Evolutionary conservation across 2,113 vertebrate species (phyloP), one percentile per base, ranked within the genome.

Genomic region (Polypterus bichir): DNA sequence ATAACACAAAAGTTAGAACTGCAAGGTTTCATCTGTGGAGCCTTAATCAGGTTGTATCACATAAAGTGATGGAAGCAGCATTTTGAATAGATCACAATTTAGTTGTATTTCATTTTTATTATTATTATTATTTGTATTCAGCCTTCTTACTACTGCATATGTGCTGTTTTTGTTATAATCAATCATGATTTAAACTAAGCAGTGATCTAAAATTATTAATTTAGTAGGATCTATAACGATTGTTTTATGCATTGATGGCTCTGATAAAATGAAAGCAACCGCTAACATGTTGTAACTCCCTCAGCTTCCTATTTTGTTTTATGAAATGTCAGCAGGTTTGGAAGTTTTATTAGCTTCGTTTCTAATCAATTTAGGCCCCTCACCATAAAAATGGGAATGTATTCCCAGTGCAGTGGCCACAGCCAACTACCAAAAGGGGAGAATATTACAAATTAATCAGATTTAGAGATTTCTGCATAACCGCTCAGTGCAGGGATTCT

Each of bases 381-480:
- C 79, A 79, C 75, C 73, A 76, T 73, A 77, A 60, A 5, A 51
- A 54, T 8, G 57, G 46, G 57, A 65, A 83, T 81, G 70, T 77
- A 86, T 81, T 86, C 77, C 79, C 77, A 62, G 71, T 79, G 66
- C 71, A 78, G 68, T 5, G 59, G 71, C 71, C 71, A 60, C 76
- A 76, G 72, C 69, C 76, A 72, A 73, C 67, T 83, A 76, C 70
- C 66, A 77, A 66, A 67, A 65, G 70, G 71, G 44, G 63, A 62
- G 78, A 72, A 79, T 77, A 83, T 80, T 82, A 79, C 74, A 81
- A 78, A 83, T 88, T 83, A 88, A 86, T 85, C 74, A 85, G 74
- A 79, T 87, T 86, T 82, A 69, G 72, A 69, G 67, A 74, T 82
- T 85, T 84, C 75, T 79, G 76, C 71, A 74, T 86, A 81, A 83